These are phyloP conservation scores for Myiozetetes cayanensis DNA, from an alignment of 2,113 vertebrate genomes.

Conservation along the genomic window DNA sequence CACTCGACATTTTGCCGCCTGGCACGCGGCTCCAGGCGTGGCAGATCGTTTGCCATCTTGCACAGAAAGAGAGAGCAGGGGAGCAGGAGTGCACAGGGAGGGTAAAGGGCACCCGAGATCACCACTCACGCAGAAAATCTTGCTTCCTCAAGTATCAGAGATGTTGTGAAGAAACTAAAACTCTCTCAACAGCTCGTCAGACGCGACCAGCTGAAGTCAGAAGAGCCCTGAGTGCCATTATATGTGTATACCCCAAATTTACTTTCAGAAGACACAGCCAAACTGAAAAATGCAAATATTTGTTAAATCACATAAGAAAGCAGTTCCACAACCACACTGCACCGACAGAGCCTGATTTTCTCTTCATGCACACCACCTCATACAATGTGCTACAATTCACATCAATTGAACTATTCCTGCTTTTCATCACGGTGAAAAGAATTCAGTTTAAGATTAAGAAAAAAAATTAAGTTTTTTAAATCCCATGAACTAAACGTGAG, in stretches of 20 bases:
- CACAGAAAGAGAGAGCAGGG: neutral
- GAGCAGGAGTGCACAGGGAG: neutral
- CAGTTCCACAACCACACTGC: neutral
- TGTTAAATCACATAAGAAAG: neutral
- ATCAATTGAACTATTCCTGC: neutral
- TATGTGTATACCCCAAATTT: neutral
- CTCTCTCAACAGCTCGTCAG: neutral
- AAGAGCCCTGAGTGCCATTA: neutral
- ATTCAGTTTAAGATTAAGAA: neutral
- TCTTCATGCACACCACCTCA: neutral
- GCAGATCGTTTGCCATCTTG: neutral
- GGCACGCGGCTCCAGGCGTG: neutral
- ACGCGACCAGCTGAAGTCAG: neutral
- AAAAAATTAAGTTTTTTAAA: neutral
- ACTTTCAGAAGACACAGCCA: neutral
- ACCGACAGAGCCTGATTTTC: neutral
- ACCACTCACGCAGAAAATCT: neutral
- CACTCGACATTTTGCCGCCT: neutral
- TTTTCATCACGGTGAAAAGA: neutral
- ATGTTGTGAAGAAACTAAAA: neutral
- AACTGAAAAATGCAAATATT: neutral
- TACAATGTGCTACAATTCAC: neutral
- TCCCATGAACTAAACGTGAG: neutral
- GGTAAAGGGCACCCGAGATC: neutral
- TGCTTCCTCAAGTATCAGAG: neutral